Conservation (phyloP, 1,140 invertebrate genomes). For the Leptopilina boulardi region DNA sequence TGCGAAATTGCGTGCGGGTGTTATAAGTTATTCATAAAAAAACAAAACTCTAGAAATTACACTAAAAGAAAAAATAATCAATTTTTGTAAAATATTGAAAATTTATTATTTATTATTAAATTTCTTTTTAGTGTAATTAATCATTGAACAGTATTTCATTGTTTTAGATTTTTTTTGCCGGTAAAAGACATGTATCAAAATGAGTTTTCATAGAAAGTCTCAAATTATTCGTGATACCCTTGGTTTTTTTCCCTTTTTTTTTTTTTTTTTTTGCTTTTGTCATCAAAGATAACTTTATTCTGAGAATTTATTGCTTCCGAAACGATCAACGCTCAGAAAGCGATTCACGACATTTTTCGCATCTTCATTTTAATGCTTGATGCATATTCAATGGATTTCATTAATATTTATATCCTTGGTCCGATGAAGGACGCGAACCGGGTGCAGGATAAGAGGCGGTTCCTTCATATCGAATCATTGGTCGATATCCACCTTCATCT, state of each 20-base stretch:
- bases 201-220: background rate
- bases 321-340: constrained; percentile 16
- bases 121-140: too few species aligned
- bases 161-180: too few species aligned
- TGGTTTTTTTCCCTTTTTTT: too few species aligned
- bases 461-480: constrained; percentile 83
- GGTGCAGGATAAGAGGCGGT: constrained; percentile 73
- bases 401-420: constrained; percentile 77
- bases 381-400: constrained; percentile 19
- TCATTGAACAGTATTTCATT: too few species aligned
- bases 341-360: constrained; percentile 26
- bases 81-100: too few species aligned
- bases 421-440: constrained; percentile 48
- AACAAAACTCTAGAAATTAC: background rate
- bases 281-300: constrained; percentile 6
- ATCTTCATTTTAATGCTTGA: constrained; percentile 19
- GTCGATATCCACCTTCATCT: constrained; percentile 81
- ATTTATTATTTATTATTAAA: too few species aligned
- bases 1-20: background rate
- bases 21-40: too few species aligned
- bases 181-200: background rate
- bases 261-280: background rate
- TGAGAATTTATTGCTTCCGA: constrained; percentile 20
- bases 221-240: background rate
- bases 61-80: too few species aligned